Evolutionary conservation across 1,140 invertebrate genomes (phyloP).

Genomic region (Nebria ingens): DNA sequence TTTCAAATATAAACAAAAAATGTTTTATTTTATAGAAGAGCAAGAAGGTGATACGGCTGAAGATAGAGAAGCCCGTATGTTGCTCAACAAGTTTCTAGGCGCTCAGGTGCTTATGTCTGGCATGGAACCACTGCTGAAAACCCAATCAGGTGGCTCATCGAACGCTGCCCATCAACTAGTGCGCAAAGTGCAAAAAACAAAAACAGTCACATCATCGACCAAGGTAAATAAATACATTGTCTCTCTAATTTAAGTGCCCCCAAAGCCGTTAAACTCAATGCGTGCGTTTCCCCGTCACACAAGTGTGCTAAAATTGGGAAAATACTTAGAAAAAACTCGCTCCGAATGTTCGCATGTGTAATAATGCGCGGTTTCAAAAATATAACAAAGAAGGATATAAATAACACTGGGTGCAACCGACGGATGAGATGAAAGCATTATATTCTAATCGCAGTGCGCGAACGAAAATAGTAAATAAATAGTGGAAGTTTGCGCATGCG

Average conservation of each 20-base stretch:
- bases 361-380: background rate
- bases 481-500: background rate
- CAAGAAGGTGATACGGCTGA: constrained; percentile 49
- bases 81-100: constrained; percentile 70
- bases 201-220: background rate
- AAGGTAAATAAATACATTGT: background rate
- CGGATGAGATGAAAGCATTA: background rate
- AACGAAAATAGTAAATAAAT: background rate
- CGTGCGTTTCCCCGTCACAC: too few species aligned
- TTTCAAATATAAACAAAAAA: too few species aligned
- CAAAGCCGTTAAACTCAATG: background rate
- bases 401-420: background rate
- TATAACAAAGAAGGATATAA: background rate
- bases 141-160: constrained; percentile 12
- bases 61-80: constrained; percentile 56
- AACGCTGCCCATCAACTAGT: background rate
- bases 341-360: background rate
- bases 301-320: background rate
- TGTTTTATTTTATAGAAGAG: constrained; percentile 34
- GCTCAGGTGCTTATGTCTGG: constrained; percentile 63
- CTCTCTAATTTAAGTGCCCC: background rate
- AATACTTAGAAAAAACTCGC: background rate
- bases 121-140: constrained; percentile 38
- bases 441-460: background rate
- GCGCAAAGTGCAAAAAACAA: background rate